These are phyloP conservation scores for Punctoribates punctum DNA, from an alignment of 2,888 invertebrate genomes.

Conservation along the genomic window DNA sequence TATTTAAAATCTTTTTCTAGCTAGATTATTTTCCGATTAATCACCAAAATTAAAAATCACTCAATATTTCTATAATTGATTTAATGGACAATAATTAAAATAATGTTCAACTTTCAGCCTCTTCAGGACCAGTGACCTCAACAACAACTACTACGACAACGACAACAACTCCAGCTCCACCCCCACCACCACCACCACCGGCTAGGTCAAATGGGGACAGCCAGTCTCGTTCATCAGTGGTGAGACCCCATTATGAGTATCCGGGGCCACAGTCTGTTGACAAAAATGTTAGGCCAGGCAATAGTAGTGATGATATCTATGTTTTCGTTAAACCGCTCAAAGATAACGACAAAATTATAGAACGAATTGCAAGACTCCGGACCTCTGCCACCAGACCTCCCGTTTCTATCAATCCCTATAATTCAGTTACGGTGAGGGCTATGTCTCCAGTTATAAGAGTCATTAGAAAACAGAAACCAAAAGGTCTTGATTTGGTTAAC, in stretches of 20 bases:
- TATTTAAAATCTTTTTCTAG: too few relatives aligned
- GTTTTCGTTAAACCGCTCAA: constrained; percentile 31
- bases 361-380: constrained; percentile 2
- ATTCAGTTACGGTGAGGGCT: neutral
- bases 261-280: neutral
- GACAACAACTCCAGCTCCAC: constrained; percentile 7
- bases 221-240: neutral
- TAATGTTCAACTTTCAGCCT: neutral
- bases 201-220: neutral
- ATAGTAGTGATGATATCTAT: constrained; percentile 8
- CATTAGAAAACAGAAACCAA: neutral
- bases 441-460: neutral
- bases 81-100: neutral
- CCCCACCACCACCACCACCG: neutral
- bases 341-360: constrained; percentile 22
- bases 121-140: neutral
- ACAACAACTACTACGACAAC: neutral
- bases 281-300: neutral
- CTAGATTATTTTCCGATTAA: too few relatives aligned
- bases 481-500: neutral
- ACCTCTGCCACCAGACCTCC: neutral
- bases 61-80: neutral
- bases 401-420: neutral
- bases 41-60: too few relatives aligned
- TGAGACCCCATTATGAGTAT: neutral